Evolutionary conservation across 2,888 invertebrate species (phyloP).

Genomic region (Chromoteleia sp.): DNA sequence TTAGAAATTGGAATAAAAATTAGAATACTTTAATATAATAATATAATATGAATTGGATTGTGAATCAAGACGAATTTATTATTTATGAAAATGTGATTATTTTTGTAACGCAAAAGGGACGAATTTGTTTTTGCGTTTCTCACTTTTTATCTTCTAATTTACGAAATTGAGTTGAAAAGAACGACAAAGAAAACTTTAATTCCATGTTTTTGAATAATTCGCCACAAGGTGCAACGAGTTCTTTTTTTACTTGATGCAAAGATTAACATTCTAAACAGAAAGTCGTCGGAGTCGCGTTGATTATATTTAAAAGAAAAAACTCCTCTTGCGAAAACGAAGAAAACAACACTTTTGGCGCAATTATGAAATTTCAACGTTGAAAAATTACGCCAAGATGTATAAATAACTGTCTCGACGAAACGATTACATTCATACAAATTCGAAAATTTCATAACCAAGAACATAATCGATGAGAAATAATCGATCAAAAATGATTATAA

Average conservation of each 20-base stretch:
- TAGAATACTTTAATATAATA: no score
- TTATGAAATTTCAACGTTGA: slow-evolving; percentile 31
- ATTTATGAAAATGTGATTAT: no score
- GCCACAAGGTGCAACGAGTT: slow-evolving; percentile 23
- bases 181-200: slow-evolving; percentile 37
- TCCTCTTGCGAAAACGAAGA: slow-evolving; percentile 1
- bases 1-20: no score
- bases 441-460: no score
- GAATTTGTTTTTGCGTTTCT: not conserved
- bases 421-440: no score
- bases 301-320: slow-evolving; percentile 33
- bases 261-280: slow-evolving; percentile 55
- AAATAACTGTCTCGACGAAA: not conserved
- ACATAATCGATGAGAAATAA: no score
- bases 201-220: slow-evolving; percentile 40
- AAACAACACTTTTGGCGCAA: slow-evolving; percentile 21
- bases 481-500: no score
- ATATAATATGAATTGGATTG: no score
- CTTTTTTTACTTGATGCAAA: slow-evolving; percentile 20
- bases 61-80: no score
- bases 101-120: not conserved
- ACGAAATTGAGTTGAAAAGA: slow-evolving; percentile 26
- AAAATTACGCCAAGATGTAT: not conserved
- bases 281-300: slow-evolving; percentile 22
- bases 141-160: slow-evolving; percentile 13